Conservation (phyloP, 2,888 invertebrate genomes). For the Ophion slaviceki region DNA sequence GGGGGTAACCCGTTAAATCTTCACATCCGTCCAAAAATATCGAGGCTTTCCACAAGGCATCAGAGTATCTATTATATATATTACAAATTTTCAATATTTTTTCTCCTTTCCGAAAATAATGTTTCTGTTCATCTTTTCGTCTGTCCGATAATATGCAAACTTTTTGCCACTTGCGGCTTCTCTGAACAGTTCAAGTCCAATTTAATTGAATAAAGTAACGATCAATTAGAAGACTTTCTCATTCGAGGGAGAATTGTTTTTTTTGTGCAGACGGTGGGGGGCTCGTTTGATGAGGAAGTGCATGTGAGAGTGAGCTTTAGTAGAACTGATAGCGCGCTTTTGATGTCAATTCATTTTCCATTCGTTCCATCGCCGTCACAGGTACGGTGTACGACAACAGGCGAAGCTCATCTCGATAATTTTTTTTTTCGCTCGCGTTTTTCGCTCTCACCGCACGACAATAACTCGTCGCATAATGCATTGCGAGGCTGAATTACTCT, state of each 20-base stretch:
- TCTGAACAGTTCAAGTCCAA: background rate
- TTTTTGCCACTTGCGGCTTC: no score
- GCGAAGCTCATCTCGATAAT: background rate
- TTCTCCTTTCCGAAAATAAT: no score
- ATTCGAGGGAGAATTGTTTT: background rate
- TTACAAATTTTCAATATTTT: no score
- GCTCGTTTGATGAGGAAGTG: background rate
- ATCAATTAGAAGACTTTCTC: background rate
- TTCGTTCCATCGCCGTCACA: background rate
- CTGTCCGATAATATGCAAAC: no score
- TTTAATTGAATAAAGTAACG: background rate
- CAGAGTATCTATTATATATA: no score
- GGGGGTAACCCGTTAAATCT: no score
- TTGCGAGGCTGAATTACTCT: constrained; percentile 58
- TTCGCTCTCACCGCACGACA: background rate
- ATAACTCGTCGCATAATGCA: constrained; percentile 56
- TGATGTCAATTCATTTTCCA: background rate
- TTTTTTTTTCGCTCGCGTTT: background rate
- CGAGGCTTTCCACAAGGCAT: background rate
- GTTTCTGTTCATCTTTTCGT: no score
- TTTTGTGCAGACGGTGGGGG: background rate
- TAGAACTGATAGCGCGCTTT: background rate
- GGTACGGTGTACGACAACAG: background rate
- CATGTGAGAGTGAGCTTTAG: background rate
- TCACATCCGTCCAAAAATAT: no score